Base-by-base conservation (phyloP, 2,888 invertebrate genomes). In the Tinea trinotella region DNA sequence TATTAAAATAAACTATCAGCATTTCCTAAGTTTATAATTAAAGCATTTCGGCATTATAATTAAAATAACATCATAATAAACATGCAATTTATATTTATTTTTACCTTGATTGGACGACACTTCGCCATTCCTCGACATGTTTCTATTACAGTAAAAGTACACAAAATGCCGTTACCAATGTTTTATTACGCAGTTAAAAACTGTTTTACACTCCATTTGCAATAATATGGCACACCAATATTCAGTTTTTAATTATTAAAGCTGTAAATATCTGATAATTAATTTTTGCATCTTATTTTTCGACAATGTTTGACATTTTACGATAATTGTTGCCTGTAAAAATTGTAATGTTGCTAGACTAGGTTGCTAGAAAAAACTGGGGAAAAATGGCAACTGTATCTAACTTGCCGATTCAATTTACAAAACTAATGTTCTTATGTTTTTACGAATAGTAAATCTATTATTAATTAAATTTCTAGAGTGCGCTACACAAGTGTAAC, bases 81-180 rank as follows among this genome's bases (percentile, higher is more conserved):
- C 40, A 40, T 7, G 7, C 7, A 13, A 1, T n/a, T n/a, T n/a
- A n/a, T 40, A 40, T 40, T 40, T 40, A 40, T 40, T 40, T 40
- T 64, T 88, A 81, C 88, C 87, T 82, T 89, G 89, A 76, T 87
- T 89, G 73, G 90, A 88, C 69, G 90, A 89, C 84, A 90, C 88
- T 79, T 89, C 90, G 80, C 90, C 89, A 86, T 90, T 90, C 82
- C 91, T 91, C 87, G 91, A 91, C 91, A 92, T 92, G 88, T 76
- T 83, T 72, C 62, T 59, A 53, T 58, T 52, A 57, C 57, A 55
- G 4, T 35, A 54, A 59, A 63, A 62, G 55, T 62, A 58, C 57
- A 40, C 30, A 48, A 55, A 10, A 10, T 0, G 67, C 60, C 62
- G 64, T 66, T 65, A 67, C 66, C 58, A 67, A 63, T 70, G 71